Percentiles rank a stretch among this genome's conserved stretches.
Conservation (phyloP, 2,113 vertebrate genomes). For the Picathartes gymnocephalus region DNA sequence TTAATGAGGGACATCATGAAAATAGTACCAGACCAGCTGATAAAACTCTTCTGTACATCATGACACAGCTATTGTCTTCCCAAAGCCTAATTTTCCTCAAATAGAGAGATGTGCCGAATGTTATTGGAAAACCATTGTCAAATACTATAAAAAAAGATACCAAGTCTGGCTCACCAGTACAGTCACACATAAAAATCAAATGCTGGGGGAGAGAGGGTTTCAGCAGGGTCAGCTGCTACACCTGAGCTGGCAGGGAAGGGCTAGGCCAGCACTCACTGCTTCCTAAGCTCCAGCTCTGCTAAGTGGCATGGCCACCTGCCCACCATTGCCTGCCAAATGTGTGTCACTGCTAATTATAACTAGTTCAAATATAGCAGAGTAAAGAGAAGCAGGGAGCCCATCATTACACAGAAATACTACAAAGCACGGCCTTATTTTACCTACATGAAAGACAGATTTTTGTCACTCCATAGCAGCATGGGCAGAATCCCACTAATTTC, state of each 20-base stretch:
- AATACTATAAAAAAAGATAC: not conserved
- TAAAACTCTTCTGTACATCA: not conserved
- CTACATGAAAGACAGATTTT: not conserved
- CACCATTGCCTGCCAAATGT: conserved; percentile 6
- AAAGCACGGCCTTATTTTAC: not conserved
- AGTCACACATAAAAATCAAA: not conserved
- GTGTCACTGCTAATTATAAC: not conserved
- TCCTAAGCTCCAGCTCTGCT: not conserved
- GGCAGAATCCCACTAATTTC: not conserved
- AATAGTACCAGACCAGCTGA: not conserved
- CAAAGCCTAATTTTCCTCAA: not conserved
- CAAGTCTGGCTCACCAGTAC: not conserved
- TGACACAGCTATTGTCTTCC: not conserved
- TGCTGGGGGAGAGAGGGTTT: not conserved
- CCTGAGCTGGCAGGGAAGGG: conserved; percentile 7
- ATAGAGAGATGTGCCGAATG: not conserved
- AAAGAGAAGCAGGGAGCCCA: conserved; percentile 5
- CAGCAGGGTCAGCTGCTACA: not conserved
- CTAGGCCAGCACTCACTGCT: not conserved
- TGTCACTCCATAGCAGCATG: not conserved
- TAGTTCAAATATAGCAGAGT: not conserved
- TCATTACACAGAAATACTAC: not conserved
- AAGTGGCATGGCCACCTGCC: conserved; percentile 27
- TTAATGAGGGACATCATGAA: not conserved
- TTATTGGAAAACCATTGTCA: not conserved